Evolutionary conservation across 1,140 invertebrate genomes (phyloP).

Genomic region (Hyles vespertilio): DNA sequence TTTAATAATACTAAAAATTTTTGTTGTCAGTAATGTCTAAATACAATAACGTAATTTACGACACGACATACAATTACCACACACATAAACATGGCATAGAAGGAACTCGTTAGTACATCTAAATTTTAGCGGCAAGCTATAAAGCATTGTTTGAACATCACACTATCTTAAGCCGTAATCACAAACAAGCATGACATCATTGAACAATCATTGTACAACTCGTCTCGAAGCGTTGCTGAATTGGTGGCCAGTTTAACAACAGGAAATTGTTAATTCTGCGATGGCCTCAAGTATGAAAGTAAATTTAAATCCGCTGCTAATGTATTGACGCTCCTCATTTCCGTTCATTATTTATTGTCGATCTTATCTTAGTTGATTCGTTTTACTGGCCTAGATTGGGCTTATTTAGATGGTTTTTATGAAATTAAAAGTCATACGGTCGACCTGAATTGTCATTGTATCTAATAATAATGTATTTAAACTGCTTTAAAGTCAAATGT

Average conservation of each 20-base stretch:
- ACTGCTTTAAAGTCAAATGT: too few species aligned
- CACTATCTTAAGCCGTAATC: conserved; percentile 1
- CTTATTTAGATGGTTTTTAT: too few species aligned
- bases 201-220: neutral
- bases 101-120: too few species aligned
- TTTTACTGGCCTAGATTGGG: too few species aligned
- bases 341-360: neutral
- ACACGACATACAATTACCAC: too few species aligned
- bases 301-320: conserved; percentile 1
- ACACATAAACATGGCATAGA: neutral
- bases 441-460: too few species aligned
- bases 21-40: too few species aligned
- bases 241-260: neutral
- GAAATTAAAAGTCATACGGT: too few species aligned
- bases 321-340: neutral
- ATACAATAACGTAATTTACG: too few species aligned
- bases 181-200: conserved; percentile 14
- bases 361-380: neutral
- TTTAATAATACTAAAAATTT: too few species aligned
- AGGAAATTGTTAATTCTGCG: conserved; percentile 2
- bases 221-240: neutral
- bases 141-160: conserved; percentile 5
- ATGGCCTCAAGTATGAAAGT: neutral
- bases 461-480: too few species aligned
- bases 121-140: too few species aligned